Conservation (phyloP, 2,888 invertebrate species). For the Stenodera caucasica region DNA sequence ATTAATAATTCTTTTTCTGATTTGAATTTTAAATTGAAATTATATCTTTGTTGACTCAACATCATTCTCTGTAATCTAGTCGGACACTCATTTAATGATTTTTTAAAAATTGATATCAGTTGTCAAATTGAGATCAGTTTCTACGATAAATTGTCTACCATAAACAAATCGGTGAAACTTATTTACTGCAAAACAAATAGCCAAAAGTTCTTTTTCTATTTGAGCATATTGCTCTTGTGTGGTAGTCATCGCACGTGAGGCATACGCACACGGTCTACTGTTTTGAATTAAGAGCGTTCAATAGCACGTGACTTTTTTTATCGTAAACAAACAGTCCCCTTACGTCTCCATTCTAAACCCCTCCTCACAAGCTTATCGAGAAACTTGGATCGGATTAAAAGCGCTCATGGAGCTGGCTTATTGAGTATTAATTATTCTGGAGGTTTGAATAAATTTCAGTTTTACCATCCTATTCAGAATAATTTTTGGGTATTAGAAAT, state of each 20-base stretch:
- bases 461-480: no score
- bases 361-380: no score
- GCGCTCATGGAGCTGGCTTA: no score
- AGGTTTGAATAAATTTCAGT: no score
- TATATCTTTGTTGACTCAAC: conserved; percentile 15
- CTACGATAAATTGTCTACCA: conserved; percentile 26
- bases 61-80: conserved; percentile 10
- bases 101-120: conserved; percentile 32
- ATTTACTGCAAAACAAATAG: conserved; percentile 29
- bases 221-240: conserved; percentile 47
- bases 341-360: no score
- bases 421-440: no score
- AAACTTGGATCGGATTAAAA: no score
- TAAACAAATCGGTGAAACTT: conserved; percentile 32
- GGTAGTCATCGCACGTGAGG: conserved; percentile 41
- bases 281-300: no score
- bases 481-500: no score
- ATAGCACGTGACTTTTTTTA: no score
- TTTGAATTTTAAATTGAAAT: conserved; percentile 25
- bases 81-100: conserved; percentile 15
- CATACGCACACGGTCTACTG: conserved; percentile 44
- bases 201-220: conserved; percentile 43
- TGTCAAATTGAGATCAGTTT: conserved; percentile 38
- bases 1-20: conserved; percentile 40
- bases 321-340: no score